Conservation (phyloP, 2,797 vertebrate species). For the Gobio occitaniae region DNA sequence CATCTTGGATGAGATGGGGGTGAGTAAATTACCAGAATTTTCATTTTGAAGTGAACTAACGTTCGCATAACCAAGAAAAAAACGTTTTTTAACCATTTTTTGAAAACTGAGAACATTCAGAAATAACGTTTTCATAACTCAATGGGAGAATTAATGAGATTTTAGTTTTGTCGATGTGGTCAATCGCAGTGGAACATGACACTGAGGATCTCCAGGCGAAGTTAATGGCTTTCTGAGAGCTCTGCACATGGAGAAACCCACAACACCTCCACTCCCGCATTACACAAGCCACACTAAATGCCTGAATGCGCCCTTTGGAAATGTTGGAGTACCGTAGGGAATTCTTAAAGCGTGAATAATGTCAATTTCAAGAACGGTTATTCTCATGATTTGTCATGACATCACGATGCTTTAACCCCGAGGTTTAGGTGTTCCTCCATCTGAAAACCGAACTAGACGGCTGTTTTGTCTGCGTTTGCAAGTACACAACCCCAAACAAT, state of each 20-base stretch:
- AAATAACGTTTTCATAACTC: background rate
- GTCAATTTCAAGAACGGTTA: background rate
- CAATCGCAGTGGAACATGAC: constrained; percentile 13
- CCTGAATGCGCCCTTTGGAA: background rate
- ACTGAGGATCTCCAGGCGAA: constrained; percentile 5
- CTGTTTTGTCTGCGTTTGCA: constrained; percentile 74
- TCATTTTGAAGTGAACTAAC: too few relatives aligned
- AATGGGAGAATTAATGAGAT: background rate
- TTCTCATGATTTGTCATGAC: constrained; percentile 43
- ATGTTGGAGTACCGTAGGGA: background rate
- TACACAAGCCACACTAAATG: background rate
- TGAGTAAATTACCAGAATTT: too few relatives aligned
- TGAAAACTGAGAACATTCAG: background rate
- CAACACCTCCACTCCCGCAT: background rate
- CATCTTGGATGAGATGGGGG: too few relatives aligned
- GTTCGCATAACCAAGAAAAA: too few relatives aligned
- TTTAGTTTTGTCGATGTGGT: background rate
- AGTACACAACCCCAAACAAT: constrained; percentile 67
- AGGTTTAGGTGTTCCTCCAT: constrained; percentile 60
- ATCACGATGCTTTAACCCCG: constrained; percentile 61
- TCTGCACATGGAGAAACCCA: background rate
- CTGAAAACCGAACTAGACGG: constrained; percentile 61
- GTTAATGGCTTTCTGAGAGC: constrained; percentile 9
- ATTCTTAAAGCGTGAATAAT: constrained; percentile 14
- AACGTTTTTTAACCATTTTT: too few relatives aligned